Base-by-base conservation (phyloP, 2,888 invertebrate species). In the Tenthredo distinguenda region DNA sequence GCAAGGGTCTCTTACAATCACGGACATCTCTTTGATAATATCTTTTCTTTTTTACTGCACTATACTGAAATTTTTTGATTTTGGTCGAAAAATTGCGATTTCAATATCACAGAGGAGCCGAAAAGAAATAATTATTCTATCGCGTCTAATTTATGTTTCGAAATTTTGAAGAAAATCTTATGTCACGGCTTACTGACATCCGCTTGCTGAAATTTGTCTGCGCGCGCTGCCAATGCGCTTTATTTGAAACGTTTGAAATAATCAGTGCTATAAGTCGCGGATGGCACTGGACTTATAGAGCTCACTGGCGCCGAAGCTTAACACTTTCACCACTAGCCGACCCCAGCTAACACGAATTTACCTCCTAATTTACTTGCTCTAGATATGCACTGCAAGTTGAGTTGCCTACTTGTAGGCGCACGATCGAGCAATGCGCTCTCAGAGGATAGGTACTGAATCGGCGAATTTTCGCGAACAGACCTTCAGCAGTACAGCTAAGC, bases 1-100 rank as follows among this genome's bases (percentile, higher is more conserved):
- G 47, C 77, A 31, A n/a, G 87, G 87, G 65, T 87, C 86, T 86
- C 84, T 87, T 1, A 87, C 82, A 4, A 87, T 86, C 10, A 87
- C 86, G 18, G 87, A 77, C 87, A 87, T 87, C 72, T 34, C 85
- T 68, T 15, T 6, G 26, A 81, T 18, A 26, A 68, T 68, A 7
- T 21, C 3, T 15, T 15, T 6, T 2, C 10, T 26, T 26, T 10
- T 9, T 68, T 18, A 1, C 43, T 40, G 37, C 40, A 18, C n/a
- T n/a, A 0, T 71, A 77, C 77, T 77, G 7, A 34, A 65, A 81
- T 81, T 77, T 77, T 34, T 12, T 12, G 12, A 5, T 26, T 34
- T 34, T 26, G 12, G 26, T 21, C 58, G 12, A 26, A 68, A 26
- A 68, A 18, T 15, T 68, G 34, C 31, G 31, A 68, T 68, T 31